phyloP scores from a whole-genome alignment of 2,888 invertebrate genomes.

The Ichneumoninae sp. region DNA sequence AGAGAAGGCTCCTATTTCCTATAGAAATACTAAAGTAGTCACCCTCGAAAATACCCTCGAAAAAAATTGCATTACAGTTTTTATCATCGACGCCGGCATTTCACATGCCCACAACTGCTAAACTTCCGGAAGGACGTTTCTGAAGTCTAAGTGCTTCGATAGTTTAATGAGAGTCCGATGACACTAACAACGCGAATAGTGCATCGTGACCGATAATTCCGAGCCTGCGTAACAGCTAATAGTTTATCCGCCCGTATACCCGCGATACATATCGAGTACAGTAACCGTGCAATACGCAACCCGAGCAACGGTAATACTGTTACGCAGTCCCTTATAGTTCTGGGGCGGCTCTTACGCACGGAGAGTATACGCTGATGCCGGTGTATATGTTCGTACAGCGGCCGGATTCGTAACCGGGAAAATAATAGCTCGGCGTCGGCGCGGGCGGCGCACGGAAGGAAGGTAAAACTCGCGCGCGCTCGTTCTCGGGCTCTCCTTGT shows the following conservation, averaged over 20 bases:
- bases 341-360: slow-evolving; percentile 49
- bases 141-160: background rate
- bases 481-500: slow-evolving; percentile 33
- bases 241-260: slow-evolving; percentile 55
- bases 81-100: no score
- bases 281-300: slow-evolving; percentile 57
- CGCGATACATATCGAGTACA: slow-evolving; percentile 38
- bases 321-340: slow-evolving; percentile 60
- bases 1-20: no score
- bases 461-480: slow-evolving; percentile 47
- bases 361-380: slow-evolving; percentile 51
- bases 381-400: background rate
- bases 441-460: slow-evolving; percentile 48
- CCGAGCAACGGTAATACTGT: slow-evolving; percentile 65
- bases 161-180: background rate
- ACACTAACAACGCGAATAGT: background rate
- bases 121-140: background rate
- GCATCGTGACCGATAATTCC: slow-evolving; percentile 28
- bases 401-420: slow-evolving; percentile 57
- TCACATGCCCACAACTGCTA: background rate
- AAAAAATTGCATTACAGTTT: no score
- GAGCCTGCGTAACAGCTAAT: slow-evolving; percentile 55
- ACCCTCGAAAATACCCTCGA: no score
- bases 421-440: slow-evolving; percentile 48
- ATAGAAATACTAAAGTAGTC: no score